Percentiles rank a stretch among this genome's conserved stretches.
Evolutionary conservation across 2,797 vertebrate species (phyloP).

Genomic region (Amazonetta brasiliensis): DNA sequence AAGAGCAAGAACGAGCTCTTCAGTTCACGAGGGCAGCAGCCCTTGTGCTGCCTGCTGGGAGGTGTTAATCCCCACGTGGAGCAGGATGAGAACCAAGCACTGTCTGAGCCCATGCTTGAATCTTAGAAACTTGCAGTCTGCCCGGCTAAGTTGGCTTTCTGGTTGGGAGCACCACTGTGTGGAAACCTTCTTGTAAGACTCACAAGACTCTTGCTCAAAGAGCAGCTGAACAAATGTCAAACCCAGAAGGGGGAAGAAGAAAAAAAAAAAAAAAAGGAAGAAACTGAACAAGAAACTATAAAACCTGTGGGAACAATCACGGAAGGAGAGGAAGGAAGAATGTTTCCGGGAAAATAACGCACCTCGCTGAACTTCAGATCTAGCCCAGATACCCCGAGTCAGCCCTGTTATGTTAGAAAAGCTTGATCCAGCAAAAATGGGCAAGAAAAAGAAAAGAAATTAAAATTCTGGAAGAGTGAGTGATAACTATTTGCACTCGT

Average conservation of each 20-base stretch:
- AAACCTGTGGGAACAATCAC: conserved; percentile 35
- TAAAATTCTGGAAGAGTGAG: not conserved
- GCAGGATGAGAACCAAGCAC: not conserved
- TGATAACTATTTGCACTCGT: not conserved
- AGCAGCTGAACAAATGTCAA: conserved; percentile 3
- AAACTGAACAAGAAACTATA: not conserved
- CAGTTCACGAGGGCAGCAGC: not conserved
- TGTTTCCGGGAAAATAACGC: conserved; percentile 67
- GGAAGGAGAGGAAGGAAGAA: conserved; percentile 61
- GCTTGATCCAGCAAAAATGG: not conserved
- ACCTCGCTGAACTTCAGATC: conserved; percentile 48
- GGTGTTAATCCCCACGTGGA: not conserved
- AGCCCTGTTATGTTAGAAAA: not conserved
- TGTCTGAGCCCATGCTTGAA: not conserved
- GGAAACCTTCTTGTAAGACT: not conserved
- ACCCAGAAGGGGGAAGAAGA: not conserved
- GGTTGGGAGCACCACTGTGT: not conserved
- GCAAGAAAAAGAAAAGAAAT: not conserved
- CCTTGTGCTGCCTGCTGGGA: not conserved
- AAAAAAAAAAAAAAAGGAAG: not conserved
- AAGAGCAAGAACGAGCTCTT: not conserved
- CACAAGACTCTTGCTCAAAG: not conserved
- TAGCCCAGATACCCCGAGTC: conserved; percentile 10
- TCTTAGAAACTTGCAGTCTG: not conserved
- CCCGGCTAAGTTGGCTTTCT: not conserved